Percentiles rank a stretch among this genome's conserved stretches.
phyloP scores from a whole-genome alignment of 1,140 invertebrate species.

The Drosophila parvula region DNA sequence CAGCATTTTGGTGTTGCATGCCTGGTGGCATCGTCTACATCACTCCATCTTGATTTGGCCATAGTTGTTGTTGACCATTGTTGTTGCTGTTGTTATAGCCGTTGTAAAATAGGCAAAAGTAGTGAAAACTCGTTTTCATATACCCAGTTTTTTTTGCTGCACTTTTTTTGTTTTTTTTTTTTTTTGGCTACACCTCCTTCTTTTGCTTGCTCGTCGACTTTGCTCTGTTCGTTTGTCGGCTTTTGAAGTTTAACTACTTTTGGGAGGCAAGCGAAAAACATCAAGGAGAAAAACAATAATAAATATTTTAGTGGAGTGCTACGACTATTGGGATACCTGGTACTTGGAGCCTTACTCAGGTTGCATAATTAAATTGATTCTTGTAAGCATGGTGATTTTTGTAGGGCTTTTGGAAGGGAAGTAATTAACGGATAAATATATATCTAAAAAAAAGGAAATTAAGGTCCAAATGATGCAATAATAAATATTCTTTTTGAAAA shows the following conservation, averaged over 20 bases:
- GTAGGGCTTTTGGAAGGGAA: no score
- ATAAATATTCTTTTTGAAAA: no score
- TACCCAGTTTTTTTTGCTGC: constrained; percentile 23
- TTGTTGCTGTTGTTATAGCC: constrained; percentile 33
- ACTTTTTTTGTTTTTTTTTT: constrained; percentile 6
- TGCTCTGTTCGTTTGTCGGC: constrained; percentile 55
- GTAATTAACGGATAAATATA: no score
- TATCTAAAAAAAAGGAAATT: no score
- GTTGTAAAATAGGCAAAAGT: constrained; percentile 79
- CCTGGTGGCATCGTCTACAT: constrained; percentile 31
- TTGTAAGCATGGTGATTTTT: neutral
- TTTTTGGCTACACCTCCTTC: constrained; percentile 7
- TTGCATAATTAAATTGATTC: neutral
- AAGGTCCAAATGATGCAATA: no score
- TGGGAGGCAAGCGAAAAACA: constrained; percentile 53
- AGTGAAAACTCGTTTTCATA: constrained; percentile 78
- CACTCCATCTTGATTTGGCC: constrained; percentile 44
- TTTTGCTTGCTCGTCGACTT: constrained; percentile 30
- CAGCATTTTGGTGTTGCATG: constrained; percentile 46
- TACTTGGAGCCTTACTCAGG: neutral
- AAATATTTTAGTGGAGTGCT: neutral
- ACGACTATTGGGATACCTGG: neutral
- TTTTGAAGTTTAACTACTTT: constrained; percentile 81
- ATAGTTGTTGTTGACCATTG: constrained; percentile 18
- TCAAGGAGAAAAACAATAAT: constrained; percentile 22